Percentiles rank a stretch among this genome's conserved stretches.
Conservation (phyloP, 2,797 vertebrate species). For the Diplodus sargus region DNA sequence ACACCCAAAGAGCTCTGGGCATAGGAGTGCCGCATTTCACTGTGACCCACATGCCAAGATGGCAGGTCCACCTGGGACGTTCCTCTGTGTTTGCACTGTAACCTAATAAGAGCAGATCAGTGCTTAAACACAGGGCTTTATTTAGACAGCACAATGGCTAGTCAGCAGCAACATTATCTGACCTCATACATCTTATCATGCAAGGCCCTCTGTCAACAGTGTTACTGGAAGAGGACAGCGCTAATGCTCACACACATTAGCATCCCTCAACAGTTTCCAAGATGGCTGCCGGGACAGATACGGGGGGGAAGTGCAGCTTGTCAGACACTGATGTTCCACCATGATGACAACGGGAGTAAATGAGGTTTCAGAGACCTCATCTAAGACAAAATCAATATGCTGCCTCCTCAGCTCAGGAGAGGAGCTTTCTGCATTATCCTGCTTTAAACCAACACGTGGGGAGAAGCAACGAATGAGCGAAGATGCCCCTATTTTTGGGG, state of each 20-base stretch:
- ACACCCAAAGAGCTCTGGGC: slow-evolving; percentile 70
- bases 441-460: slow-evolving; percentile 63
- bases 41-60: slow-evolving; percentile 83
- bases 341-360: slow-evolving; percentile 86
- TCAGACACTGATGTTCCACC: slow-evolving; percentile 84
- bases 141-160: slow-evolving; percentile 86
- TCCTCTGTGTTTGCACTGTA: slow-evolving; percentile 83
- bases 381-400: slow-evolving; percentile 87
- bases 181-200: slow-evolving; percentile 79
- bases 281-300: slow-evolving; percentile 75
- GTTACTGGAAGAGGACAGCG: slow-evolving; percentile 72
- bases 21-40: slow-evolving; percentile 77
- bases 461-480: slow-evolving; percentile 42
- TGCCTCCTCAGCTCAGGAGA: slow-evolving; percentile 79
- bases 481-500: slow-evolving; percentile 64
- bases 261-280: slow-evolving; percentile 82
- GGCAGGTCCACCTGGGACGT: slow-evolving; percentile 81
- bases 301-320: slow-evolving; percentile 73
- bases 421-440: slow-evolving; percentile 79
- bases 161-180: slow-evolving; percentile 86
- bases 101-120: slow-evolving; percentile 82
- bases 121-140: slow-evolving; percentile 84
- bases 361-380: slow-evolving; percentile 88
- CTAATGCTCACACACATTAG: slow-evolving; percentile 80
- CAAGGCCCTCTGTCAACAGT: slow-evolving; percentile 80